These are phyloP conservation scores for Neofelis nebulosa DNA, from an alignment of 2,113 vertebrate species.

Conservation along the genomic window DNA sequence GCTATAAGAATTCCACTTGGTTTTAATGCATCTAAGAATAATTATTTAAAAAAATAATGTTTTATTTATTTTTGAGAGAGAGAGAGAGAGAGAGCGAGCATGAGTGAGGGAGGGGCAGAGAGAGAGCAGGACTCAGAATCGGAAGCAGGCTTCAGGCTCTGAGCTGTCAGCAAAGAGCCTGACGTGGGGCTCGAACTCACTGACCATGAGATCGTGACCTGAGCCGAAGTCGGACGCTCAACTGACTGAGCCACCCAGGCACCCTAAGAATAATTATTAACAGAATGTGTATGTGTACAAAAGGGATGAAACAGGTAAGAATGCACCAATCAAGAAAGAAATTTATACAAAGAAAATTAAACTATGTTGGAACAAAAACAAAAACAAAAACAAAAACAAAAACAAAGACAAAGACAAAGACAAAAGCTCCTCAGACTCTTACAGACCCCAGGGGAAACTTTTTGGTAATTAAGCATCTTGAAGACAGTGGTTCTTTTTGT, in stretches of 20 bases:
- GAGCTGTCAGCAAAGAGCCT: too few species aligned
- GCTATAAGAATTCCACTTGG: not conserved
- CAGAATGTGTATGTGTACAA: not conserved
- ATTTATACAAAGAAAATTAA: not conserved
- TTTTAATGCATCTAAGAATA: not conserved
- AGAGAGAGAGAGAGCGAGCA: too few species aligned
- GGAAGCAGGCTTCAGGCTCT: too few species aligned
- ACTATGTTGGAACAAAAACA: not conserved
- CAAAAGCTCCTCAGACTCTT: not conserved
- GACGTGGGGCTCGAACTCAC: too few species aligned
- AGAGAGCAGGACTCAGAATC: too few species aligned
- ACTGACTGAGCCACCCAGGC: too few species aligned
- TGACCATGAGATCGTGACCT: too few species aligned
- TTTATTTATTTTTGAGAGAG: too few species aligned
- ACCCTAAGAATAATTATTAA: not conserved
- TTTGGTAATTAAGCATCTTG: not conserved
- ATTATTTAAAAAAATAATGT: not conserved
- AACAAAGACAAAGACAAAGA: not conserved
- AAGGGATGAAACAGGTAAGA: not conserved
- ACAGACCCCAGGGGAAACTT: not conserved
- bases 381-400: not conserved
- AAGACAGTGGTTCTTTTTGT: not conserved
- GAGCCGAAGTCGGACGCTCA: too few species aligned
- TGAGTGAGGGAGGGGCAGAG: too few species aligned
- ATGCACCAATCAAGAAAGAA: not conserved